phyloP scores from a whole-genome alignment of 2,888 invertebrate genomes.

The Drosophila ustulata region DNA sequence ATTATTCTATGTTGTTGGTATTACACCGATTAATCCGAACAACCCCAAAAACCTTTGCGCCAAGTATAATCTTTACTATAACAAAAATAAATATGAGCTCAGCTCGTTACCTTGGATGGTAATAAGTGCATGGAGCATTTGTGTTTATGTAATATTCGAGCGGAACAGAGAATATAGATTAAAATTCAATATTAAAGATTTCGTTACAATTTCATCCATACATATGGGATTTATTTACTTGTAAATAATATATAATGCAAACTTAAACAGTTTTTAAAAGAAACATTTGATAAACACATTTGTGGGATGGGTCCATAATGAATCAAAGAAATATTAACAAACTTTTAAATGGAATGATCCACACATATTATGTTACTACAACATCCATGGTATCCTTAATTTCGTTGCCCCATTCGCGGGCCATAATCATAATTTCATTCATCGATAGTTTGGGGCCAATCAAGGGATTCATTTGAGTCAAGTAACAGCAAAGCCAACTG shows the following conservation, averaged over 20 bases:
- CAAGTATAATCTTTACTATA: not conserved
- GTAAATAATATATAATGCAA: constrained; percentile 42
- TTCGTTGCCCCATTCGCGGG: constrained; percentile 82
- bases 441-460: constrained; percentile 82
- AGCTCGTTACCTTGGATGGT: not conserved
- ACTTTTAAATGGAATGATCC: constrained; percentile 32
- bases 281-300: constrained; percentile 26
- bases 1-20: not conserved
- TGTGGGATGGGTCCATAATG: constrained; percentile 33
- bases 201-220: constrained; percentile 11
- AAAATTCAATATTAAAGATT: constrained; percentile 4
- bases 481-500: constrained; percentile 84
- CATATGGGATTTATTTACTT: constrained; percentile 50
- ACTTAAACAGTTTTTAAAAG: constrained; percentile 40
- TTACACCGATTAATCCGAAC: not conserved
- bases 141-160: not conserved
- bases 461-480: constrained; percentile 83
- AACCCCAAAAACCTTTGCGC: not conserved
- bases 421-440: constrained; percentile 83
- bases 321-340: constrained; percentile 57
- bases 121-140: not conserved
- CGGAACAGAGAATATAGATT: not conserved
- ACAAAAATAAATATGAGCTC: not conserved
- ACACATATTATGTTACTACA: constrained; percentile 21
- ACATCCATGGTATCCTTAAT: constrained; percentile 76